Evolutionary conservation across 2,888 invertebrate species (phyloP), one percentile per base, ranked within the genome.

Genomic region (Drosophila peninsularis): DNA sequence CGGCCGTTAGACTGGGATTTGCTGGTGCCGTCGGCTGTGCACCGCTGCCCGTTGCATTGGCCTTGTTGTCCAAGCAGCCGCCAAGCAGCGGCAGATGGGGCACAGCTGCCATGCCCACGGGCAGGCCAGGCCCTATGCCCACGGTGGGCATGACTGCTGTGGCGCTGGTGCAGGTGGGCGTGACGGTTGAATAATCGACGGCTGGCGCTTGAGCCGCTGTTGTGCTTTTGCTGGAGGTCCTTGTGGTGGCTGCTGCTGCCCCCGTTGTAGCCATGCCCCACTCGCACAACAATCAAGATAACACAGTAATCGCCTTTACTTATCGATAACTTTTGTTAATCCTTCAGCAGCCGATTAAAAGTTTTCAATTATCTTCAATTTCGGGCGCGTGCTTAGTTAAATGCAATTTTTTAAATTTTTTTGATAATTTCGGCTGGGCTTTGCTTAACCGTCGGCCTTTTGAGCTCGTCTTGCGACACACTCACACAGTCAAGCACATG

Each of bases 81-180:
- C 72, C 73, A 63, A 74, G 64, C 62, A 71, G 74, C 21, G 74
- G 83, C 71, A 88, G 57, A 75, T 85, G 80, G 21, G 83, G 82
- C 37, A 83, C 56, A 13, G 78, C 58, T 44, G 89, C 77, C 66
- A 85, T 60, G 62, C 86, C 86, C 57, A 77, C 69, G 56, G 77
- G 70, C 58, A 77, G 17, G 19, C 75, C 80, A 30, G 78, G 50
- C 6, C 73, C n/a, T 3, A 67, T 45, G 58, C 75, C 69, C 24
- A 78, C 91, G 93, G 92, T 55, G 94, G 95, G 86, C 94, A 96
- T 92, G 94, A 94, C 88, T 94, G 94, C 82, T 94, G 93, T 84
- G 19, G 52, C 6, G 17, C 34, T 45, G 63, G 55, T 69, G 49
- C 62, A 57, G 34, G 54, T 63, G 60, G 88, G 70, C 37, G 71